Evolutionary conservation across 2,888 invertebrate genomes (phyloP), one percentile per base, ranked within the genome.

Genomic region (Sinelater perroti): DNA sequence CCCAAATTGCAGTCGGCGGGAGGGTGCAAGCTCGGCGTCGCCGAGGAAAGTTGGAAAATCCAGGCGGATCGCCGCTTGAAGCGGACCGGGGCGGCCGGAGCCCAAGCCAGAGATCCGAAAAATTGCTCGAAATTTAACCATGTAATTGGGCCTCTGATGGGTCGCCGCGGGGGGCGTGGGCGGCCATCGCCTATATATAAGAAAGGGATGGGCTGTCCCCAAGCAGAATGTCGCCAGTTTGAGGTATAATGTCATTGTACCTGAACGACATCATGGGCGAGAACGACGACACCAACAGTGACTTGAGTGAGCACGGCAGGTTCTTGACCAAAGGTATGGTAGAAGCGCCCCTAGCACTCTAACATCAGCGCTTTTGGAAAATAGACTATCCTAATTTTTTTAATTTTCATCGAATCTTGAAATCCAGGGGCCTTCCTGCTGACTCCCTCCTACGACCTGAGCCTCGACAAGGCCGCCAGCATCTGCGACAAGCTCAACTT

Each of bases 401-500:
- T 31, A 30, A 10, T 30, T 30, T 30, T 30, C 30, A 8, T n/a
- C n/a, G n/a, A n/a, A n/a, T n/a, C n/a, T n/a, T n/a, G n/a, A n/a
- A n/a, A n/a, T n/a, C n/a, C n/a, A 80, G 87, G 87, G 42, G 92
- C 92, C 30, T 93, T 93, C 77, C 85, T 93, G 44, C 82, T 93
- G 68, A 93, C 93, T 36, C 93, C 93, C 31, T 91, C 91, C 47
- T 90, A 91, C 79, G 92, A 93, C 73, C 82, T 93, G 68, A 90
- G 88, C 74, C 87, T 93, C 85, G 92, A 93, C 79, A 90, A 91
- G 66, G 92, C 92, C 1, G 90, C 91, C 31, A 82, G 88, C 68
- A 91, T 93, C 72, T 91, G 91, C 80, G 93, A 93, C 82, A 92
- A 92, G 78, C 90, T 93, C 86, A 91, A 89, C 80, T 91, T 93